Evolutionary conservation across 2,888 invertebrate species (phyloP), one percentile per base, ranked within the genome.

Genomic region (Folsomia candida): DNA sequence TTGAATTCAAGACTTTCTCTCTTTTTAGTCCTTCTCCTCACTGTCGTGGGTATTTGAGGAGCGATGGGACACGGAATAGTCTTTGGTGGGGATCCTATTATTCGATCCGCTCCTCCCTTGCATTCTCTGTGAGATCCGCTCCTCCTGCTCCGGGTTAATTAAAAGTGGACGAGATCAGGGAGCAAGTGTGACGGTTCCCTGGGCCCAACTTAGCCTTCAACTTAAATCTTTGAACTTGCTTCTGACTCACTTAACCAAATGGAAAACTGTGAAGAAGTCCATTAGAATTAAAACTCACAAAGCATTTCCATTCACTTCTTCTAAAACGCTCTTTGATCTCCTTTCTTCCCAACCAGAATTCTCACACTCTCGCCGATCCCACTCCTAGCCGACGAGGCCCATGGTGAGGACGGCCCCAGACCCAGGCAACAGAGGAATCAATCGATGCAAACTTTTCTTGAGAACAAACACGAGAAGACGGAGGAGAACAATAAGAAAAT

Each of bases 111-210:
- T n/a, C n/a, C n/a, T n/a, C n/a, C n/a, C n/a, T n/a, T n/a, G n/a
- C n/a, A n/a, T n/a, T n/a, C n/a, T n/a, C n/a, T n/a, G n/a, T 37
- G 37, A 9, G 14, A 37, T 37, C 37, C 14, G 37, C 37, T 37
- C 37, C 37, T 37, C 14, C 14, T 4, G 37, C 4, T 4, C 14
- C 37, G 4, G 37, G 71, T 74, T 74, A 74, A 74, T 74, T 74
- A 74, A 74, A 74, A 71, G 6, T 37, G 4, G 14, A 37, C n/a
- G n/a, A n/a, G n/a, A n/a, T n/a, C n/a, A n/a, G 6, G 37, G 74
- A 37, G 66, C 74, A 67, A 74, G 73, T 74, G 73, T 59, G 59
- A 29, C 47, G 58, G 71, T 71, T 74, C 71, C 69, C 71, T 64
- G 59, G 51, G 20, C 25, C 24, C 69, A 51, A 59, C 67, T 71